Conservation (phyloP, 2,797 vertebrate species). For the Jordanella pulchra region DNA sequence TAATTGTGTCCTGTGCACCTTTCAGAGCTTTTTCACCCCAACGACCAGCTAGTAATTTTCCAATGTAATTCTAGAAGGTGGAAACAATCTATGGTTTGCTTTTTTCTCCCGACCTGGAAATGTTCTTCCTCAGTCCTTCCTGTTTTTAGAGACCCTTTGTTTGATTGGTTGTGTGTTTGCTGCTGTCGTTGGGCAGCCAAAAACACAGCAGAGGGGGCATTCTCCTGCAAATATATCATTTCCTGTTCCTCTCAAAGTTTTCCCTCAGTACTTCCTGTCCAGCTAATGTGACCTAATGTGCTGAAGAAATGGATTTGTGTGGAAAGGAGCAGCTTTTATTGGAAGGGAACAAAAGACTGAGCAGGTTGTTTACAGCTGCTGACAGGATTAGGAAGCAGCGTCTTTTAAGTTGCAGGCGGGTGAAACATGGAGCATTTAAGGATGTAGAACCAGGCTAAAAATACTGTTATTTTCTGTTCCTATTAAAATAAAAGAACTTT, state of each 20-base stretch:
- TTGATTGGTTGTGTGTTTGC: constrained; percentile 26
- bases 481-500: background rate
- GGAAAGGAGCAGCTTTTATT: constrained; percentile 13
- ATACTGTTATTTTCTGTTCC: background rate
- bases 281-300: constrained; percentile 41
- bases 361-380: constrained; percentile 40
- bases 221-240: constrained; percentile 63
- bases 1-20: too few species aligned
- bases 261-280: constrained; percentile 68
- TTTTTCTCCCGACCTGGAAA: constrained; percentile 67
- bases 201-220: constrained; percentile 47
- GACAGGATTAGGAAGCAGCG: constrained; percentile 41
- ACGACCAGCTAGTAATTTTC: background rate
- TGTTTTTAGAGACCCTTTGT: constrained; percentile 70
- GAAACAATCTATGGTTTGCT: constrained; percentile 54
- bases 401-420: constrained; percentile 29
- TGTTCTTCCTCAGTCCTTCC: constrained; percentile 67
- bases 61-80: constrained; percentile 44
- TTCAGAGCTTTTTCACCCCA: too few species aligned
- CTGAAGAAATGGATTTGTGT: constrained; percentile 24
- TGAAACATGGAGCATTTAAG: background rate
- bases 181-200: constrained; percentile 20
- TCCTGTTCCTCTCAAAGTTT: constrained; percentile 71
- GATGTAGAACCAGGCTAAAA: background rate
- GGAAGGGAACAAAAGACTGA: constrained; percentile 37